phyloP scores from a whole-genome alignment of 2,797 vertebrate species.

The Lagorchestes hirsutus region DNA sequence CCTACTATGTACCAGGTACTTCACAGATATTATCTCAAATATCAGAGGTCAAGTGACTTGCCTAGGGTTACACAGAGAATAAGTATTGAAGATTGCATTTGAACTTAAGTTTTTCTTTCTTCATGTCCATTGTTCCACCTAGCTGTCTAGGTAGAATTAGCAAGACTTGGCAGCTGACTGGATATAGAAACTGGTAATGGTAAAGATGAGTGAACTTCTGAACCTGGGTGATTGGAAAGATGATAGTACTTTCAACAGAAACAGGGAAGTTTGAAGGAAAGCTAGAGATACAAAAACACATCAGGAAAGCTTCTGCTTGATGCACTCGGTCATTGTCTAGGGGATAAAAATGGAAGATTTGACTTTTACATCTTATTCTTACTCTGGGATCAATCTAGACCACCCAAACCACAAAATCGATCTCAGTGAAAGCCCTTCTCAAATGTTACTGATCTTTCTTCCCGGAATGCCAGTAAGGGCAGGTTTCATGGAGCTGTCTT shows the following conservation, averaged over 20 bases:
- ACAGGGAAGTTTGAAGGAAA: not conserved
- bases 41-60: not conserved
- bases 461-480: not conserved
- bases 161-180: not conserved
- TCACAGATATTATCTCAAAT: not conserved
- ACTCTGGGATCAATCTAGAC: not conserved
- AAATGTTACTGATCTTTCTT: not conserved
- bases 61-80: not conserved
- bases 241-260: not conserved
- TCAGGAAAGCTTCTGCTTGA: too few relatives aligned
- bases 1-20: not conserved
- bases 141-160: not conserved
- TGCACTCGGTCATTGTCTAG: too few relatives aligned
- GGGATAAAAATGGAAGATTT: too few relatives aligned
- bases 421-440: not conserved
- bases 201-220: not conserved
- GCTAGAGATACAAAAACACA: too few relatives aligned
- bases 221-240: not conserved
- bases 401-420: not conserved
- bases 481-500: not conserved
- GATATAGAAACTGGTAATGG: not conserved
- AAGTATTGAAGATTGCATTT: not conserved
- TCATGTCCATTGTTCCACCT: not conserved
- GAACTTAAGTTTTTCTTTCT: not conserved
- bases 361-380: not conserved